A percentile compares a stretch with the other conserved stretches of the same genome.
These are phyloP conservation scores for Urocolius indicus DNA, from an alignment of 2,113 vertebrate species.

Conservation along the genomic window DNA sequence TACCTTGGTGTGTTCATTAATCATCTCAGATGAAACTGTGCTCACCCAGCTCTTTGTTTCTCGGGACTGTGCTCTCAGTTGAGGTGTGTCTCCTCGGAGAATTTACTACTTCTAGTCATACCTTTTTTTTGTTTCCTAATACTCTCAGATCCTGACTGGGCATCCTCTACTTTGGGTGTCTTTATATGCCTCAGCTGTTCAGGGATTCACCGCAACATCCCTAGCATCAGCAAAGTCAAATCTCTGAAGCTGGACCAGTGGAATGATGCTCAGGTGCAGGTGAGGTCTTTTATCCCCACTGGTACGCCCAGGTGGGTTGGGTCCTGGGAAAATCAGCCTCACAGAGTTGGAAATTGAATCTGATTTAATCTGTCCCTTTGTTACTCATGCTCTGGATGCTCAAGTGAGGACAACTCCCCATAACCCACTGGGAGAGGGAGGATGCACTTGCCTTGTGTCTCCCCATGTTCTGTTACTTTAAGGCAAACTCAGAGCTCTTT, in stretches of 20 bases:
- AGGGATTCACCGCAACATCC: conserved; percentile 85
- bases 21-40: background rate
- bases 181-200: conserved; percentile 88
- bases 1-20: background rate
- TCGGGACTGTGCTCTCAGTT: background rate
- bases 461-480: background rate
- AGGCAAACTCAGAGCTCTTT: background rate
- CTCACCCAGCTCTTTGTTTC: background rate
- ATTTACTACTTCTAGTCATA: background rate
- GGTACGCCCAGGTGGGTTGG: background rate
- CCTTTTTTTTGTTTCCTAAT: background rate
- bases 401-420: background rate
- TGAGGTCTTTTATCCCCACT: conserved; percentile 40
- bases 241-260: conserved; percentile 84
- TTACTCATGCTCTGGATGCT: background rate
- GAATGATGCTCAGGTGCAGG: conserved; percentile 84
- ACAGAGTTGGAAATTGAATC: background rate
- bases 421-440: background rate
- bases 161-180: conserved; percentile 86
- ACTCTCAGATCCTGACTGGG: conserved; percentile 84
- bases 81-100: background rate
- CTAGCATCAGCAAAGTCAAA: conserved; percentile 86
- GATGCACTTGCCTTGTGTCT: background rate
- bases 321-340: background rate
- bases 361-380: background rate